Conservation (phyloP, 1,140 invertebrate species). For the Drosophila nannoptera region DNA sequence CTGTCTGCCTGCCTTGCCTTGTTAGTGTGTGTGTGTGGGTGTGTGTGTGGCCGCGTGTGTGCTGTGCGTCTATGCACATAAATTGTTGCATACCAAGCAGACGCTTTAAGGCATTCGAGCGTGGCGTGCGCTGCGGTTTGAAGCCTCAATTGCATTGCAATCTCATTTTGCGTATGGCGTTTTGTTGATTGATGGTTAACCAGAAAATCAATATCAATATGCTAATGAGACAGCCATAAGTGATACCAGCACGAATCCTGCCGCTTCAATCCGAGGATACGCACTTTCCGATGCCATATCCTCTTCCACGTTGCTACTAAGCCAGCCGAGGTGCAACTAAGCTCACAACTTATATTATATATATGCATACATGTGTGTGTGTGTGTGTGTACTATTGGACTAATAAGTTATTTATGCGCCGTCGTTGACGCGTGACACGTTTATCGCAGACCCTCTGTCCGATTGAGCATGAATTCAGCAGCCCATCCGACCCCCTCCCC, state of each 20-base stretch:
- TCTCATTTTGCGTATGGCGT: conserved; percentile 63
- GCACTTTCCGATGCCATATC: background rate
- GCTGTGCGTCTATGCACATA: conserved; percentile 45
- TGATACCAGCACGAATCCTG: conserved; percentile 20
- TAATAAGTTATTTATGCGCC: conserved; percentile 58
- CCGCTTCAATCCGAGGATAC: background rate
- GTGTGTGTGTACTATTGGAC: conserved; percentile 34
- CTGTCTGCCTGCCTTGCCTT: background rate
- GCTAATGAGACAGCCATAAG: conserved; percentile 68
- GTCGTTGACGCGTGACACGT: conserved; percentile 50
- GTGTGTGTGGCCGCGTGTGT: conserved; percentile 1
- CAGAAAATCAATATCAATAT: conserved; percentile 76
- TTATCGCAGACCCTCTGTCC: conserved; percentile 15
- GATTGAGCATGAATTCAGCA: conserved; percentile 36
- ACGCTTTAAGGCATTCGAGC: conserved; percentile 73
- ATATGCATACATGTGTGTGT: no score
- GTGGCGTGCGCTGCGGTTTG: conserved; percentile 74
- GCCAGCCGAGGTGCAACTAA: background rate
- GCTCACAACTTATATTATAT: no score
- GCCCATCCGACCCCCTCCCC: background rate
- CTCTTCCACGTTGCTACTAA: background rate
- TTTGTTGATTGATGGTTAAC: conserved; percentile 77
- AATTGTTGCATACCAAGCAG: conserved; percentile 72
- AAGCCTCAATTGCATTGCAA: conserved; percentile 76
- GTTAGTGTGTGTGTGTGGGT: conserved; percentile 30